Evolutionary conservation across 2,113 vertebrate genomes (phyloP).

Genomic region (Hylia prasina): DNA sequence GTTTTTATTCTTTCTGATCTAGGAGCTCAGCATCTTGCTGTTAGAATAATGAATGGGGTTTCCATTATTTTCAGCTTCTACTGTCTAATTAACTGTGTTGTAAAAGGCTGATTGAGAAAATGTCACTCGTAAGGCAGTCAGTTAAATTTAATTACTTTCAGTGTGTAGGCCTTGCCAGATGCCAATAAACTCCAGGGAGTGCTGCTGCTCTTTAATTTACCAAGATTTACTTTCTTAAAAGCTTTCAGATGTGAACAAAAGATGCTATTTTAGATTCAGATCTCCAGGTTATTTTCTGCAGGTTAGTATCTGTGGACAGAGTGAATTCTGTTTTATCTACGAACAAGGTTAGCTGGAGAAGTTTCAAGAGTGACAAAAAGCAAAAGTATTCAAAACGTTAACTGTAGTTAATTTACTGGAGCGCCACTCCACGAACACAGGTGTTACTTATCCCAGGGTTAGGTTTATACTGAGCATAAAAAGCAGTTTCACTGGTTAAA

Average conservation of each 20-base stretch:
- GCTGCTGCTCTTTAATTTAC: neutral
- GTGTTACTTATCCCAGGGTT: neutral
- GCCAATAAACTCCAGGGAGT: neutral
- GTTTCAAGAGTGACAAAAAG: neutral
- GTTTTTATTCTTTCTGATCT: neutral
- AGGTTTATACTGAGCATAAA: neutral
- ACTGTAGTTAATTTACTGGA: neutral
- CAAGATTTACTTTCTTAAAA: neutral
- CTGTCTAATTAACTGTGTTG: neutral
- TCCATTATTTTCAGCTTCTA: neutral
- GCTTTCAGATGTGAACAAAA: neutral
- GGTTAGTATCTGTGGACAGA: neutral
- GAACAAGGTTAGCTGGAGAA: neutral
- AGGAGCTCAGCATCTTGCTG: neutral
- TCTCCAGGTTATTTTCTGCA: neutral
- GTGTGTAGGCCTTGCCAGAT: neutral
- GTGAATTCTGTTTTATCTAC: neutral
- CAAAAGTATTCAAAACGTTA: neutral
- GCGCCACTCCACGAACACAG: neutral
- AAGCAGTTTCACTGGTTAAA: neutral
- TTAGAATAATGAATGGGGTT: neutral
- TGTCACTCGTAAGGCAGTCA: neutral
- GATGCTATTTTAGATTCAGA: neutral
- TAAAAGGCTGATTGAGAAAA: neutral
- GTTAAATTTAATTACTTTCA: neutral